Evolutionary conservation across 1,140 invertebrate species (phyloP).

Genomic region (Adoxophyes honmai): DNA sequence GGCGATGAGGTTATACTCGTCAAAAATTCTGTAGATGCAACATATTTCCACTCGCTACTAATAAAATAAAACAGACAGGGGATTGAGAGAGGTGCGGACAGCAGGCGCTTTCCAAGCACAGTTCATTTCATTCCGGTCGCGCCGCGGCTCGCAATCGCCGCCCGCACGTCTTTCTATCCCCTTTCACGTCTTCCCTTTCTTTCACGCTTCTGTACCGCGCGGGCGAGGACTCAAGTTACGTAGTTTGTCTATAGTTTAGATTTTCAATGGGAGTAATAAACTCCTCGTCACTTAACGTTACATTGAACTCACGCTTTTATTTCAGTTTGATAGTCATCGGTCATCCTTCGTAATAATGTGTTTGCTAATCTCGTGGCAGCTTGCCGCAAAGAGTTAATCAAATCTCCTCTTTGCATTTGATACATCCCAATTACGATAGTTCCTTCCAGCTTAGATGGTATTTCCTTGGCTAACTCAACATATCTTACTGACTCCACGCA

Average conservation of each 20-base stretch:
- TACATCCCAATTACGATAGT: conserved; percentile 90
- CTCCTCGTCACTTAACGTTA: no score
- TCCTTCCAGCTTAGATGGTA: conserved; percentile 81
- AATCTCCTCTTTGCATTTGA: conserved; percentile 88
- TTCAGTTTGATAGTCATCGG: conserved; percentile 86
- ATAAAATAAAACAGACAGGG: no score
- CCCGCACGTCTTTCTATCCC: no score
- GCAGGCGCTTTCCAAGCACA: neutral
- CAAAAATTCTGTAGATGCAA: conserved; percentile 82
- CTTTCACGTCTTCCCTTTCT: no score
- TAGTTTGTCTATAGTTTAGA: no score
- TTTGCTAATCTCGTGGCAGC: conserved; percentile 84
- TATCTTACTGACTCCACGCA: conserved; percentile 81
- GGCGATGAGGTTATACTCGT: conserved; percentile 90
- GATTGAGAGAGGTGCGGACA: no score
- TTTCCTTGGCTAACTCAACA: conserved; percentile 80
- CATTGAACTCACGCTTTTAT: conserved; percentile 83
- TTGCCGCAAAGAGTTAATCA: conserved; percentile 85
- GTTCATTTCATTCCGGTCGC: no score
- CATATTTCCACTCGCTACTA: no score
- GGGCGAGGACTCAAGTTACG: no score
- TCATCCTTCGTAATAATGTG: conserved; percentile 85
- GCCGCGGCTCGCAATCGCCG: no score
- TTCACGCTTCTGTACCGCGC: no score
- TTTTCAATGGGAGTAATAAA: no score